phyloP scores from a whole-genome alignment of 2,797 vertebrate genomes.

The Hirundo rustica region DNA sequence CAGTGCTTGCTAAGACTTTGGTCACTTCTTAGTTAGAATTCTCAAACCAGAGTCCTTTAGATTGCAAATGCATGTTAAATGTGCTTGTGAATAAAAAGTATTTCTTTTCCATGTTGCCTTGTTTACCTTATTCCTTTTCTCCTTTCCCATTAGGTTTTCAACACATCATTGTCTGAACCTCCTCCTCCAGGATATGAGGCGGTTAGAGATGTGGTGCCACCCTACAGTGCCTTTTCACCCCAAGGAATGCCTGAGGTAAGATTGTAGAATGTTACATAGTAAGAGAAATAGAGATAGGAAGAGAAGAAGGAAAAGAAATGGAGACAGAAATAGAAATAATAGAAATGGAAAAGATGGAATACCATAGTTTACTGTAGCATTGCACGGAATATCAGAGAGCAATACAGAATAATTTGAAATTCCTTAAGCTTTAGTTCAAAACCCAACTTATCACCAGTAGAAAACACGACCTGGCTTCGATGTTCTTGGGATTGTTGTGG shows the following conservation, averaged over 20 bases:
- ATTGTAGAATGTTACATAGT: not conserved
- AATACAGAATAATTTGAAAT: not conserved
- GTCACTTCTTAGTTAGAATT: not conserved
- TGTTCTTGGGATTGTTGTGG: not conserved
- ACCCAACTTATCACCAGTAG: not conserved
- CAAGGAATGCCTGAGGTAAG: constrained; percentile 88
- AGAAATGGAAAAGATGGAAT: not conserved
- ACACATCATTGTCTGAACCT: constrained; percentile 86
- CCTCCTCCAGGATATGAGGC: constrained; percentile 87
- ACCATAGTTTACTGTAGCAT: not conserved
- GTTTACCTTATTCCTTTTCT: not conserved
- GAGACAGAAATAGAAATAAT: not conserved
- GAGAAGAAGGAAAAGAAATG: not conserved
- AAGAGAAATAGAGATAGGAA: not conserved
- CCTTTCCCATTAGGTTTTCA: constrained; percentile 80
- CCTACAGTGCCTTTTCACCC: constrained; percentile 91
- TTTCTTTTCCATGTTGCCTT: not conserved
- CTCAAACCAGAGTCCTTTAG: not conserved
- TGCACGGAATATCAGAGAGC: not conserved
- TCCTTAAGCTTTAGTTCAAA: not conserved
- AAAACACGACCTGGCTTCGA: not conserved
- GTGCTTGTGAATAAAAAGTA: not conserved
- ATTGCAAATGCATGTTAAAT: not conserved
- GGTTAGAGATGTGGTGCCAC: constrained; percentile 83
- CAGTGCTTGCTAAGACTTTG: not conserved